These are phyloP conservation scores for Thunnus thynnus DNA, from an alignment of 2,113 vertebrate genomes.

Conservation along the genomic window DNA sequence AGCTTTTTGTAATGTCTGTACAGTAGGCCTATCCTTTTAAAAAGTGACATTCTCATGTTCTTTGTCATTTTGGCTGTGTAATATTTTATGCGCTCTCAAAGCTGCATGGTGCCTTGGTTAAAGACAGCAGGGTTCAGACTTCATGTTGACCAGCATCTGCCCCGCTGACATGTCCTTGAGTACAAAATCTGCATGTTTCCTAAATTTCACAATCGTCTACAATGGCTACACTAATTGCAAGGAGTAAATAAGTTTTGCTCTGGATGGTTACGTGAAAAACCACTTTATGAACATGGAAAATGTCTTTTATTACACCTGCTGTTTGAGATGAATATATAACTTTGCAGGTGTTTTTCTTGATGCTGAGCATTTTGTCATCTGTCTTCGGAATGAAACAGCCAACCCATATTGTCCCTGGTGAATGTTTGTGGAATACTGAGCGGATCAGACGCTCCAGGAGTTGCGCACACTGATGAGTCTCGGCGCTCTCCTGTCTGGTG, in stretches of 20 bases:
- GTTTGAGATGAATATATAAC: conserved; percentile 74
- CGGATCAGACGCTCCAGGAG: conserved; percentile 75
- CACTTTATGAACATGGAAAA: background rate
- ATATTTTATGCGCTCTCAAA: background rate
- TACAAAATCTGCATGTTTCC: background rate
- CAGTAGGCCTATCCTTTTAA: background rate
- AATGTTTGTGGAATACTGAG: conserved; percentile 80
- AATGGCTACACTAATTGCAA: background rate
- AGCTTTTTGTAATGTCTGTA: background rate
- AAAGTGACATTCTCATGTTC: background rate
- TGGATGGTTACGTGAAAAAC: background rate
- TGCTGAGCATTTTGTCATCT: conserved; percentile 55
- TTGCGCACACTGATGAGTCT: conserved; percentile 57
- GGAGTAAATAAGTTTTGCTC: background rate
- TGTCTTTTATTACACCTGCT: conserved; percentile 68
- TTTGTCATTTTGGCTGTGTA: background rate
- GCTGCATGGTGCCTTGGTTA: background rate
- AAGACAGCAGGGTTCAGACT: conserved; percentile 45
- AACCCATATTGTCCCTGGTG: conserved; percentile 79
- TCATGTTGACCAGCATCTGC: conserved; percentile 32
- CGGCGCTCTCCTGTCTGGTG: conserved; percentile 50
- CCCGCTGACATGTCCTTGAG: background rate
- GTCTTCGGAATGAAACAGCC: conserved; percentile 76
- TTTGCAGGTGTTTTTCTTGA: conserved; percentile 81
- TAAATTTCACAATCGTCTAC: background rate